Percentiles rank a stretch among this genome's conserved stretches.
phyloP scores from a whole-genome alignment of 64 coral and sea anemone species.

The Stylophora pistillata region DNA sequence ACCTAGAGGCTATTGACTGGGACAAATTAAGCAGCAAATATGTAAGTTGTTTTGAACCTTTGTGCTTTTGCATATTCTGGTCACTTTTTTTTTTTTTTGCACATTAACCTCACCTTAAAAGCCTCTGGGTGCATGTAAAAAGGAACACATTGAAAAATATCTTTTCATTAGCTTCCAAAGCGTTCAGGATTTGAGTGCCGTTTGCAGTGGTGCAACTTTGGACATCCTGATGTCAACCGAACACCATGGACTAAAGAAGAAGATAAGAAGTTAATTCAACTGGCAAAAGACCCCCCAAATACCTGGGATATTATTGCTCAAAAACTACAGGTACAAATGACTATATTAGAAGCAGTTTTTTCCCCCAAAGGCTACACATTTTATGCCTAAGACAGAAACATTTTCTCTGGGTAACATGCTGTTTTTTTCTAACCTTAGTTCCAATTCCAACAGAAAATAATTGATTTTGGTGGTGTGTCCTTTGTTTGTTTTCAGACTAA shows the following conservation, averaged over 20 bases:
- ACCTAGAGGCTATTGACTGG: constrained; percentile 56
- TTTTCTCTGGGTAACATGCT: background rate
- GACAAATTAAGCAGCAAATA: constrained; percentile 52
- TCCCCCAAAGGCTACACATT: background rate
- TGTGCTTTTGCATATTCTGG: no score
- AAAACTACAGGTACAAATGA: constrained; percentile 60
- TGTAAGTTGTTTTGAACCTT: constrained; percentile 52
- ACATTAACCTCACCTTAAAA: no score
- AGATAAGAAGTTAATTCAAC: constrained; percentile 76
- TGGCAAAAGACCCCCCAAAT: constrained; percentile 43
- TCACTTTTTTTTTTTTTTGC: background rate
- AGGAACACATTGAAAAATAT: no score
- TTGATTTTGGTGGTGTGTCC: background rate
- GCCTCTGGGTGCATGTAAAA: no score
- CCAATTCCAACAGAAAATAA: no score
- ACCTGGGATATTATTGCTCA: constrained; percentile 82
- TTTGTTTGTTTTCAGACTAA: constrained; percentile 46
- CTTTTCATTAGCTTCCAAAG: constrained; percentile 58
- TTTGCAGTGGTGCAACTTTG: constrained; percentile 83
- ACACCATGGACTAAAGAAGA: constrained; percentile 82
- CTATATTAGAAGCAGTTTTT: background rate
- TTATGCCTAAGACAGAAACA: background rate
- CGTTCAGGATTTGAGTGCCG: constrained; percentile 69
- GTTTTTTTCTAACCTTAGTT: no score
- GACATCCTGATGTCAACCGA: constrained; percentile 73